Evolutionary conservation across 2,888 invertebrate genomes (phyloP).

Genomic region (Syritta pipiens): DNA sequence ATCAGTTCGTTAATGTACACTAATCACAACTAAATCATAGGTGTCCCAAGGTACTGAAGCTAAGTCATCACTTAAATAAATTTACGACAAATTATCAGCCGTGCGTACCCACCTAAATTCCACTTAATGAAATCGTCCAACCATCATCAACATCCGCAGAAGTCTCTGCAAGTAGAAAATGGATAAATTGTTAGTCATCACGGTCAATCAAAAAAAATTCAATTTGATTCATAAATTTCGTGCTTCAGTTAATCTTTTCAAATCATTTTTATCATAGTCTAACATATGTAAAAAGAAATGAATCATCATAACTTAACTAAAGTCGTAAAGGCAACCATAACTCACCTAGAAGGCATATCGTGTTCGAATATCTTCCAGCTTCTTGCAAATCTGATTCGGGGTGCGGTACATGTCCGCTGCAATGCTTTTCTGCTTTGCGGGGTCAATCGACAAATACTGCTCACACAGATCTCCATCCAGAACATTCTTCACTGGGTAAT

Average conservation of each 20-base stretch:
- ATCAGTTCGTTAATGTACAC: slow-evolving; percentile 72
- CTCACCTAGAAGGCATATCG: slow-evolving; percentile 94
- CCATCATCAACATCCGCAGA: too few relatives aligned
- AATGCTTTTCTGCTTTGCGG: slow-evolving; percentile 95
- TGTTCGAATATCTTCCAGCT: slow-evolving; percentile 98
- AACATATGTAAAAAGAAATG: slow-evolving; percentile 70
- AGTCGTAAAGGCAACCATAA: neutral
- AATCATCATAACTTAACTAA: slow-evolving; percentile 31
- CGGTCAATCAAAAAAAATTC: neutral
- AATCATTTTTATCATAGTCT: slow-evolving; percentile 69
- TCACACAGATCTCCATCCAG: slow-evolving; percentile 99
- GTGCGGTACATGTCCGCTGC: slow-evolving; percentile 96
- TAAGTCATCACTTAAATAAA: slow-evolving; percentile 72
- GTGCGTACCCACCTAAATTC: slow-evolving; percentile 25
- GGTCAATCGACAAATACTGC: slow-evolving; percentile 97
- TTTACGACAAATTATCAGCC: neutral
- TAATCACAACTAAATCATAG: slow-evolving; percentile 77
- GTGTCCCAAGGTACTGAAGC: slow-evolving; percentile 78
- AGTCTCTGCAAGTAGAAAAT: too few relatives aligned
- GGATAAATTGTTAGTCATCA: too few relatives aligned
- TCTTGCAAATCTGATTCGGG: slow-evolving; percentile 98
- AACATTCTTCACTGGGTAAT: slow-evolving; percentile 95
- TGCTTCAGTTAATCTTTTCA: slow-evolving; percentile 62
- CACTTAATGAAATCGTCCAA: neutral
- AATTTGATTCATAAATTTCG: neutral